These are phyloP conservation scores for Drosophila limbata DNA, from an alignment of 2,888 invertebrate species.

Conservation along the genomic window DNA sequence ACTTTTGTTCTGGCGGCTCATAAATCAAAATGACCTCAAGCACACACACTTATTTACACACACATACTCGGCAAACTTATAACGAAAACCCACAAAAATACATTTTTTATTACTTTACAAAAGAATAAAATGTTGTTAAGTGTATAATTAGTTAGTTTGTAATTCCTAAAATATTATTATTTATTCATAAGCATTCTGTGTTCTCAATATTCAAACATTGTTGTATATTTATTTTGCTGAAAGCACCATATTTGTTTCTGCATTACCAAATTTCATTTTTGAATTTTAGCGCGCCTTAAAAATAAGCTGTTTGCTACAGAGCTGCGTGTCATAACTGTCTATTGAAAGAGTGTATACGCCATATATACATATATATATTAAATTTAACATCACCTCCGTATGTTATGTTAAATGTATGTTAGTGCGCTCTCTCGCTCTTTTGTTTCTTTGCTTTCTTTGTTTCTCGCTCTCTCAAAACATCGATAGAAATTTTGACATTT, in stretches of 20 bases:
- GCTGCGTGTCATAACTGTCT: constrained; percentile 16
- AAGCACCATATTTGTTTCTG: too few relatives aligned
- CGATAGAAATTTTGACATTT: too few relatives aligned
- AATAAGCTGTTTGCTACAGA: not conserved
- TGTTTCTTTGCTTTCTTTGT: too few relatives aligned
- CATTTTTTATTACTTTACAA: constrained; percentile 9
- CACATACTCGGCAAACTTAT: not conserved
- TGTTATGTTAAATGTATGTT: too few relatives aligned
- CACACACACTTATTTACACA: constrained; percentile 5
- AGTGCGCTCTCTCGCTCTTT: too few relatives aligned
- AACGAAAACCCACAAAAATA: not conserved
- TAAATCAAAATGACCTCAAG: constrained; percentile 63
- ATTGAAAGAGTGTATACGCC: not conserved
- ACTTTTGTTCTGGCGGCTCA: constrained; percentile 45
- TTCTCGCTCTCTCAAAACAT: too few relatives aligned
- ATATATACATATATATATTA: too few relatives aligned
- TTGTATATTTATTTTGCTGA: not conserved
- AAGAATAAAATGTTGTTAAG: not conserved
- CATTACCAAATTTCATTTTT: not conserved
- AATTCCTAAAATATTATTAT: not conserved
- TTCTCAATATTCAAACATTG: too few relatives aligned
- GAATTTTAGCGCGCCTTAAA: constrained; percentile 13
- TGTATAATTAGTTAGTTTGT: not conserved
- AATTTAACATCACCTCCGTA: too few relatives aligned
- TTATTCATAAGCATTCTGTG: not conserved